Evolutionary conservation across 2,797 vertebrate genomes (phyloP).

Genomic region (Gobio occitaniae): DNA sequence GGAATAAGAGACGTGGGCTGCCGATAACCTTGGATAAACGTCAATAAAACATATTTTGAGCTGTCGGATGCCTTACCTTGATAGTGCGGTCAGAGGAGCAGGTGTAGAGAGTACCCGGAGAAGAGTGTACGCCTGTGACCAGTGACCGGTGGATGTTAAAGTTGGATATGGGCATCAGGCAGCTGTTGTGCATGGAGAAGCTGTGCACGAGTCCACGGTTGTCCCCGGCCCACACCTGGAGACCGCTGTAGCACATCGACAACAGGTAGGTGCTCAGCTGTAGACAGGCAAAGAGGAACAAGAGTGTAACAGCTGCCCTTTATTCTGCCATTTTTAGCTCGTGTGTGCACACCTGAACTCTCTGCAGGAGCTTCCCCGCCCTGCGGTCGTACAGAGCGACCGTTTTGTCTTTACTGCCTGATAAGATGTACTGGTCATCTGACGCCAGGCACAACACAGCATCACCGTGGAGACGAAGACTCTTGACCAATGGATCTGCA

Average conservation of each 20-base stretch:
- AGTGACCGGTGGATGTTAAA: slow-evolving; percentile 88
- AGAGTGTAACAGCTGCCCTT: not conserved
- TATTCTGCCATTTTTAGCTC: not conserved
- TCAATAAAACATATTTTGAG: not conserved
- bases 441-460: slow-evolving; percentile 85
- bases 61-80: slow-evolving; percentile 75
- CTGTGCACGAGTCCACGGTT: slow-evolving; percentile 84
- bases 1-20: not conserved
- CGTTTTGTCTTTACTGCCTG: slow-evolving; percentile 87
- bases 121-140: slow-evolving; percentile 87
- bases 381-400: slow-evolving; percentile 88
- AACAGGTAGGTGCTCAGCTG: slow-evolving; percentile 88
- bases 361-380: slow-evolving; percentile 80
- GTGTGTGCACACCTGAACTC: slow-evolving; percentile 78
- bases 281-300: not conserved
- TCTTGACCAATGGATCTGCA: slow-evolving; percentile 80
- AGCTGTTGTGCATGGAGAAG: slow-evolving; percentile 79
- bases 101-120: slow-evolving; percentile 86
- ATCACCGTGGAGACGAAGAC: slow-evolving; percentile 81
- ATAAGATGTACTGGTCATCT: slow-evolving; percentile 87
- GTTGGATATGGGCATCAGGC: slow-evolving; percentile 79
- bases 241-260: slow-evolving; percentile 85
- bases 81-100: slow-evolving; percentile 88
- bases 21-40: not conserved
- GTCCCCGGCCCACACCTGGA: slow-evolving; percentile 90